Conservation (phyloP, 2,888 invertebrate species). For the Drosophila maculinotata region DNA sequence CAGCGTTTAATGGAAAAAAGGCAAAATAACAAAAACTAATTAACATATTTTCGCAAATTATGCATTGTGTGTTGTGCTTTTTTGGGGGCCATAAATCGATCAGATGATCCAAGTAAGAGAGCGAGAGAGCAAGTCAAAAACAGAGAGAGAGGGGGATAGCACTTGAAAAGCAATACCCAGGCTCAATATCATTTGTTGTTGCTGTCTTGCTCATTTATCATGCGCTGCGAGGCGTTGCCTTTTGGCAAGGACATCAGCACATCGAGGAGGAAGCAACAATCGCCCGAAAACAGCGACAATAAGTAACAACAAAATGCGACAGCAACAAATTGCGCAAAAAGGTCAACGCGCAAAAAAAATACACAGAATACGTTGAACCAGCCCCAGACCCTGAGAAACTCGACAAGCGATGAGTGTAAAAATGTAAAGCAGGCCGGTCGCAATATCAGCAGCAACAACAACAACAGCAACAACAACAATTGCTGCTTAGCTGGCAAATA, state of each 20-base stretch:
- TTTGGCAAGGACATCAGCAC: constrained; percentile 68
- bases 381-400: constrained; percentile 43
- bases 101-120: constrained; percentile 13
- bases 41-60: constrained; percentile 70
- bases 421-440: constrained; percentile 66
- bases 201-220: not conserved
- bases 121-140: not conserved
- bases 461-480: constrained; percentile 2
- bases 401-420: constrained; percentile 32
- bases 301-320: constrained; percentile 16
- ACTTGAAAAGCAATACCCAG: constrained; percentile 18
- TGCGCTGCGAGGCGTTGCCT: constrained; percentile 56
- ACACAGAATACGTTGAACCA: constrained; percentile 65
- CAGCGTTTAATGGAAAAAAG: constrained; percentile 15
- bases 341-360: constrained; percentile 65
- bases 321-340: constrained; percentile 52
- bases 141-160: not conserved
- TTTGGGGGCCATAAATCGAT: constrained; percentile 46
- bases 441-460: constrained; percentile 29
- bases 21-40: constrained; percentile 47
- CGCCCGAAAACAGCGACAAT: constrained; percentile 25
- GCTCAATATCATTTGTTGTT: constrained; percentile 20
- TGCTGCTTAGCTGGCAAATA: constrained; percentile 8
- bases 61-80: constrained; percentile 33
- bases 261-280: constrained; percentile 46